Base-by-base conservation (phyloP, 2,113 vertebrate genomes). In the Oplegnathus fasciatus region DNA sequence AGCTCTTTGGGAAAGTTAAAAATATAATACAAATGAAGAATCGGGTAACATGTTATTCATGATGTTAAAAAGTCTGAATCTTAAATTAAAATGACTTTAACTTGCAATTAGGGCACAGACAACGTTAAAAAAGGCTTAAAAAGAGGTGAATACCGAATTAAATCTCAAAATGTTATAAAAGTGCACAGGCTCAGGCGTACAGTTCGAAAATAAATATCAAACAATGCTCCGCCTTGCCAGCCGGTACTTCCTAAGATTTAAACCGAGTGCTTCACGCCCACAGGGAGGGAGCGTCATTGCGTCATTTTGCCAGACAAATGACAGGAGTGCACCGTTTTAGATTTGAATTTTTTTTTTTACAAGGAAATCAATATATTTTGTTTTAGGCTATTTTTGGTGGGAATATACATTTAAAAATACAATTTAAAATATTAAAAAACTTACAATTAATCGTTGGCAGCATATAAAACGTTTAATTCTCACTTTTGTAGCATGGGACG, bases 231-330 rank as follows among this genome's bases (percentile, higher is more conserved):
- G 76, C 69, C 73, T 18, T 77, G 1, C 0, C 2, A 10, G 28
- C 0, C 75, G 89, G 82, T 13, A 67, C 34, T 0, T 30, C 0
- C 0, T 5, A 0, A 6, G 0, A 18, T 0, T 0, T 1, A 86
- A 91, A 91, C 0, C 89, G 10, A 93, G 80, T 17, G 78, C 86
- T 3, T 13, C 48, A 54, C 44, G 32, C 8, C 6, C 30, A 34
- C 22, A 13, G 26, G 9, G 18, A 61, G 9, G 10, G 9, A 3
- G 48, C 84, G 86, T 89, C 26, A 85, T 86, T 75, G 30, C 86
- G 89, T 91, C 86, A 88, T 18, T 0, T 65, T 60, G n/a, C 20
- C n/a, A 75, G 50, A 89, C 82, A 91, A 88, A 91, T 44, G 1
- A 86, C 68, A 26, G 82, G 80, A 42, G 34, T 68, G 50, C 78